Conservation (phyloP, 2,888 invertebrate genomes). For the Odontocolon sp. region DNA sequence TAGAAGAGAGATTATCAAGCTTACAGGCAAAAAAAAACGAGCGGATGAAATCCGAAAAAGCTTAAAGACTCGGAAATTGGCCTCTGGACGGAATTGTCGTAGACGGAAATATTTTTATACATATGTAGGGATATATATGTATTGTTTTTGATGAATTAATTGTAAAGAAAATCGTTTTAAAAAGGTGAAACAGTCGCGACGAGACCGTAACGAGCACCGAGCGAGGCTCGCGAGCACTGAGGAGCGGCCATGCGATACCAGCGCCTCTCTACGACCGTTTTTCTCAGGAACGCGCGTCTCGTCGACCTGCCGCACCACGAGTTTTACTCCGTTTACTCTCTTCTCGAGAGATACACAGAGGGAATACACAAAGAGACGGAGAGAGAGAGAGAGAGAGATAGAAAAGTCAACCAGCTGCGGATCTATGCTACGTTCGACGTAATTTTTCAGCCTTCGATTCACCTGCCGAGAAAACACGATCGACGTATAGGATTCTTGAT, state of each 20-base stretch:
- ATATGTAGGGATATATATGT: not conserved
- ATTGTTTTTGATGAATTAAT: not conserved
- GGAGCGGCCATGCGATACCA: conserved; percentile 75
- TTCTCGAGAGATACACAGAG: not conserved
- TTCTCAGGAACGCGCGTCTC: conserved; percentile 10
- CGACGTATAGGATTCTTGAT: too few relatives aligned
- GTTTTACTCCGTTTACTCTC: not conserved
- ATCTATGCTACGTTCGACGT: not conserved
- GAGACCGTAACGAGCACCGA: conserved; percentile 75
- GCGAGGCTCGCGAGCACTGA: conserved; percentile 78
- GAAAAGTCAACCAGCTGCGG: not conserved
- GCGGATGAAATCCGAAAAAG: not conserved
- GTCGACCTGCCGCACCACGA: conserved; percentile 50
- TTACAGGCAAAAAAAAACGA: not conserved
- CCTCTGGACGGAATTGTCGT: conserved; percentile 64
- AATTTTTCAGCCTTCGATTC: not conserved
- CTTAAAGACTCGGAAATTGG: too few relatives aligned
- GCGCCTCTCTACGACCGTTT: conserved; percentile 69
- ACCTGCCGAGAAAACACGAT: not conserved
- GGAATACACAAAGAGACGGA: too few relatives aligned
- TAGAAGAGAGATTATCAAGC: not conserved
- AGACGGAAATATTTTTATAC: conserved; percentile 60
- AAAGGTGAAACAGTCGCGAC: conserved; percentile 57
- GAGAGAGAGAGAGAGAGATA: not conserved
- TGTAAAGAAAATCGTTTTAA: conserved; percentile 52